These are phyloP conservation scores for Chloroceryle aenea DNA, from an alignment of 2,113 vertebrate species.

Conservation along the genomic window DNA sequence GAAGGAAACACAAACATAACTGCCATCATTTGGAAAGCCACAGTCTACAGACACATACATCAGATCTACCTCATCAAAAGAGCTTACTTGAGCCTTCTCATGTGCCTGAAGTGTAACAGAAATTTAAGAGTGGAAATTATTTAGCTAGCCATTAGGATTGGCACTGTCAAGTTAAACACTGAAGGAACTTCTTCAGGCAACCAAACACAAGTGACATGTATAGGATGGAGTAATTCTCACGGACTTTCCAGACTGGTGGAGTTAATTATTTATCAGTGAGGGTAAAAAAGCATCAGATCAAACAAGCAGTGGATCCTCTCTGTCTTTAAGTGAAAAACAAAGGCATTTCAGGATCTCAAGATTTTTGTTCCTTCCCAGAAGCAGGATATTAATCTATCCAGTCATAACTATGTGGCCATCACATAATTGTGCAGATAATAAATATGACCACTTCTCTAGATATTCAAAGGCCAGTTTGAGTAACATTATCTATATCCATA, in stretches of 20 bases:
- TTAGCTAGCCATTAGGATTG: background rate
- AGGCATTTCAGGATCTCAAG: background rate
- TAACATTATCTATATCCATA: background rate
- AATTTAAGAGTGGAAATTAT: background rate
- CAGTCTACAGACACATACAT: too few species aligned
- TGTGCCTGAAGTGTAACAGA: background rate
- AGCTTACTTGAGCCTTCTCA: accelerated
- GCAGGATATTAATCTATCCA: background rate
- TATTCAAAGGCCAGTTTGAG: background rate
- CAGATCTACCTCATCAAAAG: too few species aligned
- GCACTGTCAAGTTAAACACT: background rate
- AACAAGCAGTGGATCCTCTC: background rate
- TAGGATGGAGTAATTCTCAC: background rate
- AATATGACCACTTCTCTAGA: background rate
- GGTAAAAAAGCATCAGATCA: background rate
- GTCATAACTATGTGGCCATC: background rate
- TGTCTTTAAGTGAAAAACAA: background rate
- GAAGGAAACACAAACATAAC: background rate
- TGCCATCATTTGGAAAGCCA: background rate
- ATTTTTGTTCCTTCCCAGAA: background rate
- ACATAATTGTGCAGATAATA: background rate
- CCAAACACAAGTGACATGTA: background rate
- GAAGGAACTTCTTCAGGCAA: background rate
- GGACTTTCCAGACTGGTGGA: background rate
- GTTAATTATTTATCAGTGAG: background rate